Evolutionary conservation across 2,113 vertebrate species (phyloP).

Genomic region (Chionis minor): DNA sequence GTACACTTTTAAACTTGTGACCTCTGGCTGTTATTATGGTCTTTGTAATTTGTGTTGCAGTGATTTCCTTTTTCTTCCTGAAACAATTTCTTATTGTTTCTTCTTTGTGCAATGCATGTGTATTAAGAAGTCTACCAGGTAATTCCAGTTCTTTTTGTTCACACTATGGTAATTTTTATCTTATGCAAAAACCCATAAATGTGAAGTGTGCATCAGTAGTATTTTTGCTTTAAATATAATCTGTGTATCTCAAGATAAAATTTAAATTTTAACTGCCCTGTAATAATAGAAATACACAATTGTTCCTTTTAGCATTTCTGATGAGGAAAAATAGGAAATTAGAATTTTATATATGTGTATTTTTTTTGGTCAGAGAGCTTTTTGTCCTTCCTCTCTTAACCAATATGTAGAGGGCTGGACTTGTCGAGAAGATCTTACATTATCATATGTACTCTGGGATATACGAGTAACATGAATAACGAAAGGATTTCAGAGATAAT

Average conservation of each 20-base stretch:
- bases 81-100: background rate
- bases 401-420: background rate
- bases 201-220: background rate
- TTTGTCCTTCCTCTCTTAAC: background rate
- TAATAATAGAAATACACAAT: background rate
- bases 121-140: background rate
- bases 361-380: background rate
- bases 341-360: background rate
- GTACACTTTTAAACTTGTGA: slow-evolving; percentile 36
- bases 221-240: background rate
- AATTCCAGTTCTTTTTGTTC: background rate
- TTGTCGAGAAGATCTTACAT: background rate
- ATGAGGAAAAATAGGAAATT: background rate
- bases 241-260: background rate
- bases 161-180: background rate
- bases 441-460: background rate
- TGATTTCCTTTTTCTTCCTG: background rate
- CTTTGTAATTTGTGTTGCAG: background rate
- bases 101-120: background rate
- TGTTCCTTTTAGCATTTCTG: background rate
- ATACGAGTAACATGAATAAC: background rate
- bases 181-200: background rate
- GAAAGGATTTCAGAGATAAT: background rate
- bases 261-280: background rate
- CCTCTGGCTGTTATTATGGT: background rate